phyloP scores from a whole-genome alignment of 2,888 invertebrate species.

The Drosophila emarginata region DNA sequence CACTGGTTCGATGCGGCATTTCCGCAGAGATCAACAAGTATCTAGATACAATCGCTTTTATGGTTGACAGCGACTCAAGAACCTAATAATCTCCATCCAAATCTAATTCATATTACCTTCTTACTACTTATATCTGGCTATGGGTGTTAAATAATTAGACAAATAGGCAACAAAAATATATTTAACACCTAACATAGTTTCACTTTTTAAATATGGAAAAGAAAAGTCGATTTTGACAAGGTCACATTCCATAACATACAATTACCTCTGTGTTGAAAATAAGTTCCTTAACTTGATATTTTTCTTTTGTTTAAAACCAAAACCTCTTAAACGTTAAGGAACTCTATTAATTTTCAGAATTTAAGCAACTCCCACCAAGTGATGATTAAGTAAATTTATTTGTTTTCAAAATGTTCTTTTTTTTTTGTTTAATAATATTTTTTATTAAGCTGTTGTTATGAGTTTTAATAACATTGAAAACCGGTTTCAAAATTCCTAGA shows the following conservation, averaged over 20 bases:
- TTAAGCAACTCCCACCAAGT: neutral
- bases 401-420: neutral
- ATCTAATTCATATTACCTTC: neutral
- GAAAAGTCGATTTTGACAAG: neutral
- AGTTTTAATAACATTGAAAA: neutral
- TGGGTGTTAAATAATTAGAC: conserved; percentile 3
- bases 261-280: neutral
- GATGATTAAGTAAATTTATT: neutral
- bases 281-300: neutral
- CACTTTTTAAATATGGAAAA: neutral
- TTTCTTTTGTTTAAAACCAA: too few species aligned
- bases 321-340: neutral
- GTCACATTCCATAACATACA: neutral
- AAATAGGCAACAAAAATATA: neutral
- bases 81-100: conserved; percentile 2
- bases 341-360: neutral
- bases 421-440: neutral
- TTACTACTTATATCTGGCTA: conserved; percentile 16
- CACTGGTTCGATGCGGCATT: conserved; percentile 24
- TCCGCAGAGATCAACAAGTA: conserved; percentile 49
- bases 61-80: conserved; percentile 20
- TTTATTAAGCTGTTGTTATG: too few species aligned
- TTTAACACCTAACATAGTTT: neutral
- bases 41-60: conserved; percentile 67
- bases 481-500: neutral